Base-by-base conservation (phyloP, 2,888 invertebrate species). In the Mythimna impura region DNA sequence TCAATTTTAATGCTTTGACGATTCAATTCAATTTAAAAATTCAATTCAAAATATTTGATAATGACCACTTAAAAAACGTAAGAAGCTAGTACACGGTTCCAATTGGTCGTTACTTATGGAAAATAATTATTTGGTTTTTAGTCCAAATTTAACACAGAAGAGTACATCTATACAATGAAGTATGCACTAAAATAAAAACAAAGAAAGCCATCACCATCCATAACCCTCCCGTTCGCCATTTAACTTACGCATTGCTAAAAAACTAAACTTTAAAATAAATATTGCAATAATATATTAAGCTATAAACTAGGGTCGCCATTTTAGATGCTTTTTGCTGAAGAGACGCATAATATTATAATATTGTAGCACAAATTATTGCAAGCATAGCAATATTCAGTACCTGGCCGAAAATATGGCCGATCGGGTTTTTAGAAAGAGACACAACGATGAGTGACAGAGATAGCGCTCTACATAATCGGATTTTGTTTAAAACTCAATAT, bases 331-430 rank as follows among this genome's bases (percentile, higher is more conserved):
- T n/a, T 65, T 74, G 82, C 73, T 76, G 66, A 60, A 66, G 62
- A 76, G 54, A 80, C 79, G 87, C 87, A 87, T 86, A 82, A 80
- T 76, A 67, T 54, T 66, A 72, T 58, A 69, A 80, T 66, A 55
- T 79, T 78, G 68, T 76, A 82, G 87, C 87, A 87, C 86, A 87
- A 84, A 80, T 74, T 68, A 12, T 82, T 71, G 83, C 78, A 67
- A 71, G 71, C 76, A 57, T 73, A 75, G 71, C 50, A 43, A 66
- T 61, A 40, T 61, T 61, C 22, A 22, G 40, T 40, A 14, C 1
- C 20, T 17, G 52, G 22, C 34, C 36, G 22, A 22, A 40, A 22
- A 36, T 17, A 20, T 17, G 61, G 40, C 34, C 12, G 20, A 2
- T 22, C 17, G 50, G 22, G n/a, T 7, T 36, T 30, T 66, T 36